phyloP scores from a whole-genome alignment of 2,888 invertebrate genomes.

The Drosophila ustulata region DNA sequence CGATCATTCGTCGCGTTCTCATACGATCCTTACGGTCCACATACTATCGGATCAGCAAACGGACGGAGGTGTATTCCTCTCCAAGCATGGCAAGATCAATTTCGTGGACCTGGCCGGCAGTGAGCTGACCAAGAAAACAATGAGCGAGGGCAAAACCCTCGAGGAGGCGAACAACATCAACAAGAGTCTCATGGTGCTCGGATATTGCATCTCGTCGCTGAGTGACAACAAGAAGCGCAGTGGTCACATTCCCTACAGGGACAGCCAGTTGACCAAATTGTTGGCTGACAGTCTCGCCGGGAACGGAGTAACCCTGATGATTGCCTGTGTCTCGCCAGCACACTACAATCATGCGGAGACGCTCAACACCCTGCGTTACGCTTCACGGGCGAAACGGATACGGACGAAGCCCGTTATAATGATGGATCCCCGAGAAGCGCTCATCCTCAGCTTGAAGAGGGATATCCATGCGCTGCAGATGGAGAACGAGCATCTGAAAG shows the following conservation, averaged over 20 bases:
- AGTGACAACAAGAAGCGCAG: slow-evolving; percentile 92
- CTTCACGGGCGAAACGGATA: slow-evolving; percentile 96
- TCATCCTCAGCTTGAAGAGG: slow-evolving; percentile 94
- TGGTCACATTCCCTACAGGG: slow-evolving; percentile 97
- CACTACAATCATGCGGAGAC: slow-evolving; percentile 94
- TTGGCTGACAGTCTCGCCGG: slow-evolving; percentile 97
- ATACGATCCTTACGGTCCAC: slow-evolving; percentile 92
- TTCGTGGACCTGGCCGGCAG: slow-evolving; percentile 99
- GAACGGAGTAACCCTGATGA: slow-evolving; percentile 97
- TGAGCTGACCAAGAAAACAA: slow-evolving; percentile 97
- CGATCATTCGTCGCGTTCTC: slow-evolving; percentile 96
- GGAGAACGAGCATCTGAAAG: slow-evolving; percentile 94
- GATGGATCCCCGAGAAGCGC: slow-evolving; percentile 97
- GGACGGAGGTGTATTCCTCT: slow-evolving; percentile 93
- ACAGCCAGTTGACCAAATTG: slow-evolving; percentile 96
- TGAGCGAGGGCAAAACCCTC: slow-evolving; percentile 93
- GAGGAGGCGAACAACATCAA: slow-evolving; percentile 98
- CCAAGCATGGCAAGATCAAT: slow-evolving; percentile 97
- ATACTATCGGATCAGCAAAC: slow-evolving; percentile 94
- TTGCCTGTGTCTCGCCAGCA: slow-evolving; percentile 97
- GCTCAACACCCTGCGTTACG: slow-evolving; percentile 95
- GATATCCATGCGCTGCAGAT: slow-evolving; percentile 93
- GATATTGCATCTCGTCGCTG: slow-evolving; percentile 97
- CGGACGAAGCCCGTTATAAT: slow-evolving; percentile 96
- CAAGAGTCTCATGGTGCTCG: slow-evolving; percentile 96